These are phyloP conservation scores for Hydrolagus affinis DNA, from an alignment of 2,113 vertebrate genomes.

Conservation along the genomic window DNA sequence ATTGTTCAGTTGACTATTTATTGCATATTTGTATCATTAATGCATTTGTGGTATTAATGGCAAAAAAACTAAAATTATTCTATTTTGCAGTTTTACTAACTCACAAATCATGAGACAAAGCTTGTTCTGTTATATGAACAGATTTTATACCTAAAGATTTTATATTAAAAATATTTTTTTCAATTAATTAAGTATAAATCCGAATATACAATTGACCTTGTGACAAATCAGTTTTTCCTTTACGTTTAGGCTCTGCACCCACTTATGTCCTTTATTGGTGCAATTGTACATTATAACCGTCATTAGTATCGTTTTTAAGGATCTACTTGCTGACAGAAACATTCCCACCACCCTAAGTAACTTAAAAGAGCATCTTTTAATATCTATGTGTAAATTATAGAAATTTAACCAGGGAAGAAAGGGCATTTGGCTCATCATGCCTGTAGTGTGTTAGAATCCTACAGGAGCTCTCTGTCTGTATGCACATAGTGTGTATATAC, in stretches of 20 bases:
- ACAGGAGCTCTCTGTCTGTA: too few species aligned
- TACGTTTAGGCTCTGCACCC: background rate
- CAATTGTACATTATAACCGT: too few species aligned
- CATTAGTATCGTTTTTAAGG: too few species aligned
- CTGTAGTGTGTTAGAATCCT: too few species aligned
- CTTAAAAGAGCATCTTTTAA: too few species aligned
- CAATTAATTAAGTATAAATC: background rate
- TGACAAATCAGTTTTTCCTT: background rate
- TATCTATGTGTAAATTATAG: too few species aligned
- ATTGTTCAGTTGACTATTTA: background rate
- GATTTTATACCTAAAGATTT: background rate
- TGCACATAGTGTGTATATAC: too few species aligned
- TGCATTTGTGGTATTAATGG: background rate
- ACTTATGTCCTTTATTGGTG: too few species aligned
- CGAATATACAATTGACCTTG: background rate
- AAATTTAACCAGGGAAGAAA: too few species aligned
- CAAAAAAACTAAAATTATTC: background rate
- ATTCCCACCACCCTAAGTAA: too few species aligned
- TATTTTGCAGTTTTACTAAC: background rate
- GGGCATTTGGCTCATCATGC: too few species aligned
- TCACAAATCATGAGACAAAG: background rate
- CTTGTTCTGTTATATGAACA: background rate
- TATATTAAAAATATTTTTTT: background rate
- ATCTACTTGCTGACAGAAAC: too few species aligned
- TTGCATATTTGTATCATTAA: background rate